Conservation (phyloP, 1,140 invertebrate genomes). For the Drosophila quadrilineata region DNA sequence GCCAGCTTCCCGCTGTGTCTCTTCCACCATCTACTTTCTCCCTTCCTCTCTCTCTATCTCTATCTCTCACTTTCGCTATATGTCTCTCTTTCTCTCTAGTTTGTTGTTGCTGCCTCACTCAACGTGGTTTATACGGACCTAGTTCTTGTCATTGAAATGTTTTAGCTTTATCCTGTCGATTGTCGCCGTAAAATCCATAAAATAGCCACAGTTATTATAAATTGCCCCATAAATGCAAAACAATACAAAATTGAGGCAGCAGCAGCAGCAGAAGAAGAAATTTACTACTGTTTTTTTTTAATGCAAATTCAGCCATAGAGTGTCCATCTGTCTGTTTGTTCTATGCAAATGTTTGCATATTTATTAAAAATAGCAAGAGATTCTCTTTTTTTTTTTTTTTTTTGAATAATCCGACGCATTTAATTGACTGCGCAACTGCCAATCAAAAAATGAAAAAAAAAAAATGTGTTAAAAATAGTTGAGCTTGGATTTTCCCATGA, state of each 20-base stretch:
- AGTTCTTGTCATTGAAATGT: conserved; percentile 63
- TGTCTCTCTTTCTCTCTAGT: no score
- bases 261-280: conserved; percentile 39
- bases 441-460: conserved; percentile 31
- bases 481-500: background rate
- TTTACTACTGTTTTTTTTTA: background rate
- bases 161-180: conserved; percentile 68
- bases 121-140: conserved; percentile 40
- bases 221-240: conserved; percentile 35
- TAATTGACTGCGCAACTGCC: conserved; percentile 73
- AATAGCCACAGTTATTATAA: conserved; percentile 63
- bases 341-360: conserved; percentile 66
- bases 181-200: conserved; percentile 63
- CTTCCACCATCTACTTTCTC: background rate
- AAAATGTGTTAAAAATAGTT: background rate
- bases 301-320: background rate
- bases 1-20: conserved; percentile 4
- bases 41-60: conserved; percentile 4
- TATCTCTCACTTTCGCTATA: background rate
- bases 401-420: conserved; percentile 71
- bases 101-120: background rate
- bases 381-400: no score
- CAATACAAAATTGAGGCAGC: background rate
- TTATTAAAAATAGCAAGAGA: conserved; percentile 71
- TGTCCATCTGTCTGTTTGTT: conserved; percentile 11